phyloP scores from a whole-genome alignment of 37 sponge, comb jelly and placozoan genomes.

The Eunapius fragilis region DNA sequence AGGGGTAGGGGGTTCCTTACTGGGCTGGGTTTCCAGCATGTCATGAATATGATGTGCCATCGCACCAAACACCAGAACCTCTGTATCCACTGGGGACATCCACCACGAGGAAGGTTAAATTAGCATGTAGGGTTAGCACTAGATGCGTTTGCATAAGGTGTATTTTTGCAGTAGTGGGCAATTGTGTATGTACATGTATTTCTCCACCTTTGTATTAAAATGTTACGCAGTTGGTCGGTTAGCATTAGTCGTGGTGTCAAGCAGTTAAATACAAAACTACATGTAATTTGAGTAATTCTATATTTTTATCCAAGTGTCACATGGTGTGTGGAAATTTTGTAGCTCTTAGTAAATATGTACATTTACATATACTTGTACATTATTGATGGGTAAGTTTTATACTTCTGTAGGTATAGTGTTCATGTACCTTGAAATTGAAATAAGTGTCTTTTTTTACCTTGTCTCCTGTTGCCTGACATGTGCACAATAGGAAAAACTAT shows the following conservation, averaged over 20 bases:
- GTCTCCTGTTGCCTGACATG: not conserved
- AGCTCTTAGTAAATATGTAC: not conserved
- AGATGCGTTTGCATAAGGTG: not conserved
- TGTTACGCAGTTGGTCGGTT: not conserved
- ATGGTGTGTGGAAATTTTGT: not conserved
- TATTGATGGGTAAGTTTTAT: not conserved
- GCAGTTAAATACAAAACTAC: not conserved
- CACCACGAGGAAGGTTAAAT: not conserved
- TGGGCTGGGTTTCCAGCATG: not conserved
- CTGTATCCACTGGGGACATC: not conserved
- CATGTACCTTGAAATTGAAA: not conserved
- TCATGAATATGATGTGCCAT: not conserved
- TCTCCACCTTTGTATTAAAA: not conserved
- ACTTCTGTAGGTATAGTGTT: not conserved
- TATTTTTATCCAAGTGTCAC: not conserved
- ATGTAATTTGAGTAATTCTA: not conserved
- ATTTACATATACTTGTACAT: not conserved
- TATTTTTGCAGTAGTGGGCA: not conserved
- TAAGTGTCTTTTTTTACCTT: not conserved
- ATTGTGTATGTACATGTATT: not conserved
- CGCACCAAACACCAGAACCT: not conserved
- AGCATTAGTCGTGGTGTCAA: not conserved
- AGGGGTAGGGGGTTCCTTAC: not conserved
- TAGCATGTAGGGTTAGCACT: not conserved
- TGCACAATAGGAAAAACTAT: not conserved